Evolutionary conservation across 2,113 vertebrate species (phyloP).

Genomic region (Micromys minutus): DNA sequence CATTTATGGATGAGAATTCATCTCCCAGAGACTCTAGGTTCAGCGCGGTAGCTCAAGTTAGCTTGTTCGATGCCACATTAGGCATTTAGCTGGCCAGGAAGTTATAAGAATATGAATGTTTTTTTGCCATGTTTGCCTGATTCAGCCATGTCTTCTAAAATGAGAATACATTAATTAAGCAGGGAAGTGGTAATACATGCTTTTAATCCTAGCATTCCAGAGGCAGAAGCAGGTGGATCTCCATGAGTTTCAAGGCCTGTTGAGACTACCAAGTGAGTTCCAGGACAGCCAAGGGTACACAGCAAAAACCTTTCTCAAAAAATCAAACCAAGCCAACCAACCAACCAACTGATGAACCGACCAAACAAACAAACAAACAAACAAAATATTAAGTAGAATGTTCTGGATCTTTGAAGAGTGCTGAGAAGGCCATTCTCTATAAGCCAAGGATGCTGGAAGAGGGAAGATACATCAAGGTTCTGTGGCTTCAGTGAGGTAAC

Average conservation of each 20-base stretch:
- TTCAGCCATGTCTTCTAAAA: not conserved
- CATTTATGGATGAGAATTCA: not conserved
- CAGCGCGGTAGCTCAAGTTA: not conserved
- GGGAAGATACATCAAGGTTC: not conserved
- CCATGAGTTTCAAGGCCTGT: not conserved
- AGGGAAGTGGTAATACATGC: not conserved
- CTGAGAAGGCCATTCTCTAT: not conserved
- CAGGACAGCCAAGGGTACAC: not conserved
- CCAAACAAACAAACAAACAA: not conserved
- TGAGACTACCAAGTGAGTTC: not conserved
- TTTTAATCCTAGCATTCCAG: not conserved
- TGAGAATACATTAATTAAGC: not conserved
- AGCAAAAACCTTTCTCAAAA: not conserved
- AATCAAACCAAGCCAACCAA: not conserved
- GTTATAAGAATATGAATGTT: not conserved
- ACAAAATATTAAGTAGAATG: not conserved
- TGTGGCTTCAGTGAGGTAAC: not conserved
- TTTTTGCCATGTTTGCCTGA: conserved; percentile 16
- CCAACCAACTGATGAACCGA: too few relatives aligned
- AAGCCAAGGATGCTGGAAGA: not conserved
- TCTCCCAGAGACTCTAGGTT: conserved; percentile 3
- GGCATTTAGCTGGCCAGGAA: not conserved
- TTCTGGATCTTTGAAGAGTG: not conserved
- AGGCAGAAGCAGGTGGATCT: not conserved
- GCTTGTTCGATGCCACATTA: not conserved